Base-by-base conservation (phyloP, 1,140 invertebrate genomes). In the Paramacrobiotus metropolitanus region DNA sequence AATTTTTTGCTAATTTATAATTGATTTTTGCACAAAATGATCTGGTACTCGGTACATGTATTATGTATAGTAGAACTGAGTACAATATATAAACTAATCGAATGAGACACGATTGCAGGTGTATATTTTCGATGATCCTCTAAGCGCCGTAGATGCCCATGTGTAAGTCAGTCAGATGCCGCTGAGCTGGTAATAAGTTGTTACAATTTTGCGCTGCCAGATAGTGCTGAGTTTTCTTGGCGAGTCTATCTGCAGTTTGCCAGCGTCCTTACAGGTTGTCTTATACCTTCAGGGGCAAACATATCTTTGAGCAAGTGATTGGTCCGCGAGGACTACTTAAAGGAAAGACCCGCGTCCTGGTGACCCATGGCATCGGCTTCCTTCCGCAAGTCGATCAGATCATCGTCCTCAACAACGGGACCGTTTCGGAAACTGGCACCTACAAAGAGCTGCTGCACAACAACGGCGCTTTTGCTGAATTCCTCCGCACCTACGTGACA, bases 231-330 rank as follows among this genome's bases (percentile, higher is more conserved):
- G n/a, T n/a, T n/a, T n/a, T n/a, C n/a, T n/a, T n/a, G n/a, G n/a
- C n/a, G n/a, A n/a, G n/a, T n/a, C n/a, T n/a, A n/a, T n/a, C n/a
- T n/a, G n/a, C n/a, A n/a, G n/a, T n/a, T n/a, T n/a, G n/a, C n/a
- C n/a, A n/a, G n/a, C n/a, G n/a, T n/a, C n/a, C n/a, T n/a, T n/a
- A n/a, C n/a, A n/a, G n/a, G n/a, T n/a, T n/a, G n/a, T 40, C n/a
- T 9, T 40, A n/a, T 40, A 9, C n/a, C 34, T 40, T 9, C 34
- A 40, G 34, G 34, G 34, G 70, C 2, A 70, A 73, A 31, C 70
- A 74, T 44, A 73, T 79, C 28, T 79, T 79, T 68, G 71, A 76
- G 40, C 68, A 74, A 44, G 73, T 74, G 15, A 71, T 73, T 30
- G 65, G 68, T 9, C 48, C 60, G 21, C 67, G 68, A 59, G 70